Base-by-base conservation (phyloP, 1,140 invertebrate genomes). In the Panulirus ornatus region DNA sequence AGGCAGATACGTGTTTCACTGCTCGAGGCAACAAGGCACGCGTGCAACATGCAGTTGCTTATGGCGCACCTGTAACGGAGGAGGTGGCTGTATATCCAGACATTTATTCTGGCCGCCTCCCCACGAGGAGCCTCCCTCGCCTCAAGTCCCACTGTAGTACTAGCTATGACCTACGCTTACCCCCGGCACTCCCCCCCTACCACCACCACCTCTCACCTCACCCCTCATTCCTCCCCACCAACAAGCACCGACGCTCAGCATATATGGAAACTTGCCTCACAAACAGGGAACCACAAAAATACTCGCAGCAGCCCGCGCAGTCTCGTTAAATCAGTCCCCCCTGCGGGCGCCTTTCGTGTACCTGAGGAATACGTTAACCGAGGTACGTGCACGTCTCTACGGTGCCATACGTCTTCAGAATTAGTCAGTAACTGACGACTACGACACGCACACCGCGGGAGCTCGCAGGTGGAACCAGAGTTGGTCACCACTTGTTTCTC, bases 191-290 rank as follows among this genome's bases (percentile, higher is more conserved):
- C 22, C 58, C 58, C 58, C 58, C n/a, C n/a, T n/a, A n/a, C n/a
- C n/a, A n/a, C n/a, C 44, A 47, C 44, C 5, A 66, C n/a, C 22
- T 27, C n/a, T 19, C n/a, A 30, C 58, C n/a, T 19, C 58, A 27
- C 14, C 58, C n/a, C n/a, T 27, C n/a, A n/a, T n/a, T n/a, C 19
- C 54, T 19, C 54, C 11, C 54, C 19, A 14, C 54, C 54, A 14
- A 22, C 54, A 58, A 58, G 14, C 54, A 58, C 54, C 54, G 19
- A 3, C 54, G 19, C 54, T 58, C 54, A 27, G 22, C 58, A 27
- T 66, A 66, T 66, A 66, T 30, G 58, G 58, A 66, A 66, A 19
- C 58, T 66, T 66, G 58, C 58, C n/a, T 27, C n/a, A 27, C 58
- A 27, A 66, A 27, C 9, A 22, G n/a, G 58, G 58, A 6, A 66